Conservation (phyloP, 1,140 invertebrate genomes). For the Lordiphosa mommai region DNA sequence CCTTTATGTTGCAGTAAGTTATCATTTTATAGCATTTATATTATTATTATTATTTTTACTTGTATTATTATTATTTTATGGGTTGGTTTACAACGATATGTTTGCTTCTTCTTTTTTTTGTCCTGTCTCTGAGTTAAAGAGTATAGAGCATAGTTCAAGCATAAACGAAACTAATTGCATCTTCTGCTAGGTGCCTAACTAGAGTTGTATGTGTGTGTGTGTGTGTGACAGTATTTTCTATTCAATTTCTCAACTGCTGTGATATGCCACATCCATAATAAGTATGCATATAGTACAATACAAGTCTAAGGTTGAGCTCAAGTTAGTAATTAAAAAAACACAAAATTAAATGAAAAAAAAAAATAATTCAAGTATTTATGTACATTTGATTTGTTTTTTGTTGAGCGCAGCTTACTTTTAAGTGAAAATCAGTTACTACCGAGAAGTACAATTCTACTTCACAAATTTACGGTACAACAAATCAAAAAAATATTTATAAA, state of each 20-base stretch:
- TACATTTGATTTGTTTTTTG: too few relatives aligned
- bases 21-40: background rate
- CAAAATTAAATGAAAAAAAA: too few relatives aligned
- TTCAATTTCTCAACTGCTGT: too few relatives aligned
- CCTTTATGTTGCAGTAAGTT: background rate
- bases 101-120: conserved; percentile 50
- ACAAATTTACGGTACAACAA: too few relatives aligned
- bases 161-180: background rate
- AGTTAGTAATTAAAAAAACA: too few relatives aligned
- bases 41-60: conserved; percentile 7
- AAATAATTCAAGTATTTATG: too few relatives aligned
- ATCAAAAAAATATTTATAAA: too few relatives aligned
- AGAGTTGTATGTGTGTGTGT: background rate
- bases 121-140: conserved; percentile 24
- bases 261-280: too few relatives aligned
- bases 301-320: too few relatives aligned
- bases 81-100: conserved; percentile 62
- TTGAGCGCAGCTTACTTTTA: background rate
- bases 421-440: conserved; percentile 11
- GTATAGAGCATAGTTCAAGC: conserved; percentile 26
- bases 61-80: conserved; percentile 1
- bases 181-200: too few relatives aligned
- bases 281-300: too few relatives aligned
- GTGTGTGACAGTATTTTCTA: too few relatives aligned
- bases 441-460: conserved; percentile 29